Conservation (phyloP, 2,113 vertebrate genomes). For the Australoheros scitulus region DNA sequence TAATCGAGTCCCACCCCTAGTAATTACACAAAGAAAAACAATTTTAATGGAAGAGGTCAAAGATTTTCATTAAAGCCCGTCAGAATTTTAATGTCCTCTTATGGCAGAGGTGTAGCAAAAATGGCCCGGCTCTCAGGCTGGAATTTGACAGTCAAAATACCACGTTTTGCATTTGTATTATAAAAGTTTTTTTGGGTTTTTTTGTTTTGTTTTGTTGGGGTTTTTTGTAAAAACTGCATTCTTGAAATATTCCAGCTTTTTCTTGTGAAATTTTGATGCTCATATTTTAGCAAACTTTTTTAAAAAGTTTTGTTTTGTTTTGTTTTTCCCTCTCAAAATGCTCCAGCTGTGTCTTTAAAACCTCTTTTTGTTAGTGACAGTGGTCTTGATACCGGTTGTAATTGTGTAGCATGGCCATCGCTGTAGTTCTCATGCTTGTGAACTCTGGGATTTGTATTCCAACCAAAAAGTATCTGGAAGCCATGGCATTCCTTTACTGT, state of each 20-base stretch:
- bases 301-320: neutral
- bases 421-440: constrained; percentile 13
- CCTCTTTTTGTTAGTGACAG: neutral
- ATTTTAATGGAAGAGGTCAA: too few species aligned
- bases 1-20: too few species aligned
- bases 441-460: constrained; percentile 63
- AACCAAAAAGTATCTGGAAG: constrained; percentile 65
- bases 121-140: too few species aligned
- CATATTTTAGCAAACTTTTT: neutral
- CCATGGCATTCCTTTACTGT: constrained; percentile 35
- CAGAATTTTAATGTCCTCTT: too few species aligned
- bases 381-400: neutral
- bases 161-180: too few species aligned
- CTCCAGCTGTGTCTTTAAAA: neutral
- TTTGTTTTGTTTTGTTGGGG: too few species aligned
- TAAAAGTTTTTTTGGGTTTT: too few species aligned
- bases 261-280: neutral
- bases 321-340: neutral
- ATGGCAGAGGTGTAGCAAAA: neutral
- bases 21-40: too few species aligned
- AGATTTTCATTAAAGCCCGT: too few species aligned
- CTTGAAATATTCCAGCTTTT: neutral
- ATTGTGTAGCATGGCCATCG: constrained; percentile 7
- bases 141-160: too few species aligned
- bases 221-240: neutral